A percentile compares a stretch with the other conserved stretches of the same genome.
Conservation (phyloP, 2,113 vertebrate species). For the Connochaetes taurinus region DNA sequence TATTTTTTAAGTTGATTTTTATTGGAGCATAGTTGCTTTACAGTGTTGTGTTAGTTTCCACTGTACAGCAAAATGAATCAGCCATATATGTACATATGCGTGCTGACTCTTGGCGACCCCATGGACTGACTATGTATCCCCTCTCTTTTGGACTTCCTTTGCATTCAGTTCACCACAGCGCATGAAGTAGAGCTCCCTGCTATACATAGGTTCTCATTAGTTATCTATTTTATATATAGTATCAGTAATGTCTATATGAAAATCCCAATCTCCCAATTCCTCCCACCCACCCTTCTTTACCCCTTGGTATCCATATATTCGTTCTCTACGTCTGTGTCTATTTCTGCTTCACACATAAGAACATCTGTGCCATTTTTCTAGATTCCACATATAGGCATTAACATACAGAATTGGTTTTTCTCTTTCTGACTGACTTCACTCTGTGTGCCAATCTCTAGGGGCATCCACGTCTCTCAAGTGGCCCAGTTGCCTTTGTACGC, state of each 20-base stretch:
- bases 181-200: background rate
- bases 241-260: background rate
- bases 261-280: background rate
- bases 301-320: background rate
- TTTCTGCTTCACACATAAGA: background rate
- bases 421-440: background rate
- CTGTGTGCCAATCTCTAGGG: background rate
- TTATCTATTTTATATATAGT: background rate
- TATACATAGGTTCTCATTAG: background rate
- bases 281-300: background rate
- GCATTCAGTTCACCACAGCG: background rate
- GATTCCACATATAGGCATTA: background rate
- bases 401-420: background rate
- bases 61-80: background rate
- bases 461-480: background rate
- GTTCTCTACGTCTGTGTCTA: background rate
- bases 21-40: background rate
- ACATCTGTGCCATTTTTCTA: background rate
- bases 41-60: background rate
- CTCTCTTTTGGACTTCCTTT: background rate
- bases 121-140: background rate
- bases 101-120: fast-evolving
- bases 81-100: fast-evolving
- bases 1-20: background rate
- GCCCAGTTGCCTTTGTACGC: background rate